Evolutionary conservation across 2,888 invertebrate species (phyloP).

Genomic region (Rambutsinella grinnellia): DNA sequence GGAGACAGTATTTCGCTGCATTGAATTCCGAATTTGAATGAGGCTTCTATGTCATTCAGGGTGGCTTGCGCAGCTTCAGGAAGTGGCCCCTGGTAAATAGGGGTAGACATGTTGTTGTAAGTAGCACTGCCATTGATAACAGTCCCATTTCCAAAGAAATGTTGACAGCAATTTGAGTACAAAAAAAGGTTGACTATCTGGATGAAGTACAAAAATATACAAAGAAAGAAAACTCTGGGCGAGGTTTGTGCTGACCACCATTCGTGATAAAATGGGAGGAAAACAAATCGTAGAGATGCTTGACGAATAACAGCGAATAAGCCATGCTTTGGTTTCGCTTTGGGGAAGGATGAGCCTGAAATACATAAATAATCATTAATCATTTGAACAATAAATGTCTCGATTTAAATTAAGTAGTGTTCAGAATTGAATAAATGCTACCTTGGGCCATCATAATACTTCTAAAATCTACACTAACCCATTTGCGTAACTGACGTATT

Average conservation of each 20-base stretch:
- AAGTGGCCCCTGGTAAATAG: constrained; percentile 34
- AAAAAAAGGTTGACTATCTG: constrained; percentile 78
- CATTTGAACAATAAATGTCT: no score
- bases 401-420: no score
- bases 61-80: constrained; percentile 24
- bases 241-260: constrained; percentile 96
- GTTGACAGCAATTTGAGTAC: constrained; percentile 69
- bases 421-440: no score
- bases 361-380: no score
- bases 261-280: constrained; percentile 85
- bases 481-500: no score
- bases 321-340: constrained; percentile 94
- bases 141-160: constrained; percentile 64
- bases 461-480: no score
- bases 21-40: constrained; percentile 58
- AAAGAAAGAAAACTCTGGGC: constrained; percentile 76
- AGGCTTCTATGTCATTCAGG: constrained; percentile 1
- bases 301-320: constrained; percentile 86
- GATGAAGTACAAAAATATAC: constrained; percentile 83
- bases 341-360: constrained; percentile 93
- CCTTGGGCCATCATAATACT: no score
- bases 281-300: constrained; percentile 84
- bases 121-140: constrained; percentile 27
- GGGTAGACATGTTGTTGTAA: constrained; percentile 1
- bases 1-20: constrained; percentile 79